Conservation (phyloP, 2,797 vertebrate genomes). For the Rhinella marina region DNA sequence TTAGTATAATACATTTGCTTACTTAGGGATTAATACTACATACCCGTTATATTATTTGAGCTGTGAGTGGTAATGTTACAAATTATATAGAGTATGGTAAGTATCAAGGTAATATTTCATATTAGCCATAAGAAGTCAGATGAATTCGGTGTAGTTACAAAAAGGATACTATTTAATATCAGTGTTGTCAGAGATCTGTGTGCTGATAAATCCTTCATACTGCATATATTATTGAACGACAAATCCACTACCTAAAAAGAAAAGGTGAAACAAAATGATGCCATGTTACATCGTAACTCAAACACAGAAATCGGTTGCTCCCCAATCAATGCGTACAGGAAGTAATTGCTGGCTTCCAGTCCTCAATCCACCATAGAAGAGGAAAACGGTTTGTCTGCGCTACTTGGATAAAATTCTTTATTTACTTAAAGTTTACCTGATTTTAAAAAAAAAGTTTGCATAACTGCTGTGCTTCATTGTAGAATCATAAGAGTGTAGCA, state of each 20-base stretch:
- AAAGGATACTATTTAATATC: slow-evolving; percentile 91
- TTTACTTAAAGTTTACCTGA: too few species aligned
- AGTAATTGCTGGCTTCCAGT: too few species aligned
- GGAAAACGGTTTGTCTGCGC: too few species aligned
- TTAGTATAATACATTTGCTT: neutral
- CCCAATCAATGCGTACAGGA: too few species aligned
- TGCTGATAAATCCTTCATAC: slow-evolving; percentile 84
- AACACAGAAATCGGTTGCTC: too few species aligned
- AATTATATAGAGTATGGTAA: neutral
- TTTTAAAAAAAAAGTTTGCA: too few species aligned
- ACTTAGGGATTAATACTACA: neutral
- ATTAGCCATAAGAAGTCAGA: neutral
- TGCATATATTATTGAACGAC: slow-evolving; percentile 83
- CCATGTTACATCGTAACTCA: neutral
- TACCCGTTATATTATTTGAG: neutral
- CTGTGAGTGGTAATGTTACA: neutral
- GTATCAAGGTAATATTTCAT: neutral
- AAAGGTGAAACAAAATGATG: neutral
- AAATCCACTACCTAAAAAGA: slow-evolving; percentile 85
- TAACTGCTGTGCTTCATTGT: too few species aligned
- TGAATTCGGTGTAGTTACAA: neutral
- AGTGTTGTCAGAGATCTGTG: slow-evolving; percentile 81
- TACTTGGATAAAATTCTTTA: too few species aligned
- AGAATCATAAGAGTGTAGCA: too few species aligned
- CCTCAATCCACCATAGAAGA: too few species aligned